Evolutionary conservation across 2,797 vertebrate genomes (phyloP).

Genomic region (Sebastes minor): DNA sequence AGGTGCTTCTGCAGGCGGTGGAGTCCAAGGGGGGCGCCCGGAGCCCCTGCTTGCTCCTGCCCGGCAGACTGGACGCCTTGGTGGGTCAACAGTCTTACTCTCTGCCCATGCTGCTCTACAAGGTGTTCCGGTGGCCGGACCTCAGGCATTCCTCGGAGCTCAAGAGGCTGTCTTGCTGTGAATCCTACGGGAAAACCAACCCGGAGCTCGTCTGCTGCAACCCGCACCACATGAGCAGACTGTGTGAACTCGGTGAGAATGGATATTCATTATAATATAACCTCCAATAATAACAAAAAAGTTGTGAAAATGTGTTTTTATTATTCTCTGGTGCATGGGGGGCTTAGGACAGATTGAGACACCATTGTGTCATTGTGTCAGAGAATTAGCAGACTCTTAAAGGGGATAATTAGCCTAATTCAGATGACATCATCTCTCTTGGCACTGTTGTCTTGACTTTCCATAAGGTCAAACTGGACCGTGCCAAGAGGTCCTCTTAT

Average conservation of each 20-base stretch:
- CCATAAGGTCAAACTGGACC: slow-evolving; percentile 62
- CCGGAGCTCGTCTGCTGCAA: slow-evolving; percentile 96
- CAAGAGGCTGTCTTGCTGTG: slow-evolving; percentile 95
- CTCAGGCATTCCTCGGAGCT: slow-evolving; percentile 94
- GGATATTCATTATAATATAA: background rate
- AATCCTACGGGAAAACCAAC: slow-evolving; percentile 93
- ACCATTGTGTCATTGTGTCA: slow-evolving; percentile 39
- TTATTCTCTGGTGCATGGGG: slow-evolving; percentile 10
- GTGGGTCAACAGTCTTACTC: slow-evolving; percentile 91
- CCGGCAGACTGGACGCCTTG: slow-evolving; percentile 90
- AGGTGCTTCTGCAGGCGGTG: slow-evolving; percentile 93
- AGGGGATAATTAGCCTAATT: slow-evolving; percentile 63
- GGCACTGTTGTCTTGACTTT: slow-evolving; percentile 54
- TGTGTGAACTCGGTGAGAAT: slow-evolving; percentile 93
- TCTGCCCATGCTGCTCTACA: slow-evolving; percentile 93
- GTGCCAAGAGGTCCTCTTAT: slow-evolving; percentile 34
- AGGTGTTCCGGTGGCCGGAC: slow-evolving; percentile 98
- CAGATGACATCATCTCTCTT: slow-evolving; percentile 66
- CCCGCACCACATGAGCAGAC: slow-evolving; percentile 97
- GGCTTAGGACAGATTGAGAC: slow-evolving; percentile 17
- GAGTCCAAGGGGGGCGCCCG: slow-evolving; percentile 92
- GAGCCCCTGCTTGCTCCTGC: slow-evolving; percentile 91
- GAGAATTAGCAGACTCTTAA: slow-evolving; percentile 32
- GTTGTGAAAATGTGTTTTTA: slow-evolving; percentile 10
- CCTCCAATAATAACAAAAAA: background rate